phyloP scores from a whole-genome alignment of 37 sponge, comb jelly and placozoan genomes.

The Theonella swinhoei region DNA sequence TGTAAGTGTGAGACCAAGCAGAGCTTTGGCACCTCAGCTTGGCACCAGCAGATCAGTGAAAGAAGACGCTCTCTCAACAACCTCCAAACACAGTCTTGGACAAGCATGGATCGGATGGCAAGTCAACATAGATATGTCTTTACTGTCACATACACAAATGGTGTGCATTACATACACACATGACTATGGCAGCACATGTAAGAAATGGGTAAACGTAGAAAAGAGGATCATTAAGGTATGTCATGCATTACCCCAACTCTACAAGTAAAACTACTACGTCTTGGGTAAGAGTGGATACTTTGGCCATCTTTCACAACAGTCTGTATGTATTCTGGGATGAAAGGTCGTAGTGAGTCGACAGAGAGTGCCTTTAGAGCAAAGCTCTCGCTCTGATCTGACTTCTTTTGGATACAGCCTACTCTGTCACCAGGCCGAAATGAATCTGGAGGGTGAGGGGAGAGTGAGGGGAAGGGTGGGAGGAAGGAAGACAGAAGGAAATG shows the following conservation, averaged over 20 bases:
- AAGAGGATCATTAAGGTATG: too few species aligned
- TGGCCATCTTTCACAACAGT: constrained; percentile 73
- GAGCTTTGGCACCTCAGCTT: too few species aligned
- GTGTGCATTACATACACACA: background rate
- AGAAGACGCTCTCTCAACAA: too few species aligned
- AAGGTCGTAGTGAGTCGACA: constrained; percentile 77
- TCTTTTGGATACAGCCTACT: constrained; percentile 93
- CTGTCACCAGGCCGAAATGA: constrained; percentile 86
- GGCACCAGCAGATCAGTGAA: too few species aligned
- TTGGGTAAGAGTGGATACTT: constrained; percentile 61
- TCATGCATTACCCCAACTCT: background rate
- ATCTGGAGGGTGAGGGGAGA: constrained; percentile 57
- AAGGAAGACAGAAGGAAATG: constrained; percentile 24
- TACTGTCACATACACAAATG: background rate
- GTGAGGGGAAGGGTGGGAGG: constrained; percentile 15
- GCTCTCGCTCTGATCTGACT: constrained; percentile 65
- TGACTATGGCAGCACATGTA: background rate
- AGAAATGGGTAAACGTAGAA: too few species aligned
- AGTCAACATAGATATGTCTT: too few species aligned
- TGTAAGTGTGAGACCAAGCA: too few species aligned
- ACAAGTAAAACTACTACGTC: background rate
- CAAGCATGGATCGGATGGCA: too few species aligned
- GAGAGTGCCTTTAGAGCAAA: constrained; percentile 56
- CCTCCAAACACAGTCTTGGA: too few species aligned
- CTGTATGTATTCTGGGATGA: constrained; percentile 86